Evolutionary conservation across 2,797 vertebrate species (phyloP), one percentile per base, ranked within the genome.

Genomic region (Macrochelys suwanniensis): DNA sequence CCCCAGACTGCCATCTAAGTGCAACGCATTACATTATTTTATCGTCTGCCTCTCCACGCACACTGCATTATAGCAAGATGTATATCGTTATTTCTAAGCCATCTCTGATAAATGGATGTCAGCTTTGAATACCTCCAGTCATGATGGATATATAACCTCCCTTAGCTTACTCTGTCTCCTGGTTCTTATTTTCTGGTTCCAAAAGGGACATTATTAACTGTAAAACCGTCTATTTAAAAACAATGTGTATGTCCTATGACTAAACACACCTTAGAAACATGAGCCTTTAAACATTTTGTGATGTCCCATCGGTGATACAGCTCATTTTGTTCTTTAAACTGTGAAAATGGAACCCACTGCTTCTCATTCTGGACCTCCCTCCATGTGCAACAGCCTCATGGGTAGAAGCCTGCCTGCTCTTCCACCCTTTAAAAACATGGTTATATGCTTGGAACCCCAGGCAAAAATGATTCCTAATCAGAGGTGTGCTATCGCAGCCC

Each of bases 111-210:
- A 94, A 96, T 82, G 49, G 74, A 16, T 94, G 93, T 93, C 90
- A 95, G 86, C 80, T 97, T 91, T 95, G 76, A 95, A 68, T 93
- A 28, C 47, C 45, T 89, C 95, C 88, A 80, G 94, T 95, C 57
- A 84, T 90, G 91, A 94, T 93, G 92, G 42, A 86, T 94, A 45
- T 90, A 82, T 94, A 95, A 93, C 82, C 47, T 92, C 57, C 85
- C 71, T 45, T 93, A 91, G 85, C 78, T 87, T 95, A 53, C 0
- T 80, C 85, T n/a, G 11, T 83, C 90, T 65, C 81, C 81, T 89
- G 28, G 7, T 45, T 19, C 2, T 47, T 17, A 49, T 45, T 8
- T 9, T 3, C 7, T 49, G 0, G 83, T 87, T 89, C 33, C 42
- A 0, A 42, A 77, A 31, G 15, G 2, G 21, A 86, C 31, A 85